These are phyloP conservation scores for Teleopsis dalmanni DNA, from an alignment of 1,140 invertebrate species.

Conservation along the genomic window DNA sequence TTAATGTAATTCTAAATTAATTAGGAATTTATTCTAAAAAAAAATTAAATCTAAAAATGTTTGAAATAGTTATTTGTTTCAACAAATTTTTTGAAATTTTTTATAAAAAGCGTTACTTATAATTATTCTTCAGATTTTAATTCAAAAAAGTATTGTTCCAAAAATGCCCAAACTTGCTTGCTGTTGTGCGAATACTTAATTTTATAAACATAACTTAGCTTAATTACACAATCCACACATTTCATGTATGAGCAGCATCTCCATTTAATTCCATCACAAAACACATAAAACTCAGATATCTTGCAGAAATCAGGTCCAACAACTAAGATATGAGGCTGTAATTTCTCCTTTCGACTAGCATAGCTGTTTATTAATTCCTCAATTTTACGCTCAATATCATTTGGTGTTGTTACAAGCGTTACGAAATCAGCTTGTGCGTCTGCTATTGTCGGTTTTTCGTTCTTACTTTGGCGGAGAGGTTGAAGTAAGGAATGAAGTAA, in stretches of 20 bases:
- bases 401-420: no score
- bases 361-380: background rate
- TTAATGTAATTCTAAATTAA: no score
- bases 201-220: background rate
- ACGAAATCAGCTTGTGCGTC: no score
- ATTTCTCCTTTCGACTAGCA: background rate
- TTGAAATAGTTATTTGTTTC: no score
- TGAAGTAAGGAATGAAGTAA: no score
- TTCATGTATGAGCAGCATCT: background rate
- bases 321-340: background rate
- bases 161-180: conserved; percentile 2
- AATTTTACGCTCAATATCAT: background rate
- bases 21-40: no score
- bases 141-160: conserved; percentile 1
- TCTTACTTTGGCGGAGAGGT: no score
- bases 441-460: no score
- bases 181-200: background rate
- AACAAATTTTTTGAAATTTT: no score
- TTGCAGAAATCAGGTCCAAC: background rate
- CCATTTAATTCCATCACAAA: conserved; percentile 1
- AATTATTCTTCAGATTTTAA: no score
- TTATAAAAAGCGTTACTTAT: no score
- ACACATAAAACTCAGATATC: background rate
- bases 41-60: no score
- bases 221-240: background rate